Evolutionary conservation across 1,140 invertebrate genomes (phyloP).

Genomic region (Temnothorax longispinosus): DNA sequence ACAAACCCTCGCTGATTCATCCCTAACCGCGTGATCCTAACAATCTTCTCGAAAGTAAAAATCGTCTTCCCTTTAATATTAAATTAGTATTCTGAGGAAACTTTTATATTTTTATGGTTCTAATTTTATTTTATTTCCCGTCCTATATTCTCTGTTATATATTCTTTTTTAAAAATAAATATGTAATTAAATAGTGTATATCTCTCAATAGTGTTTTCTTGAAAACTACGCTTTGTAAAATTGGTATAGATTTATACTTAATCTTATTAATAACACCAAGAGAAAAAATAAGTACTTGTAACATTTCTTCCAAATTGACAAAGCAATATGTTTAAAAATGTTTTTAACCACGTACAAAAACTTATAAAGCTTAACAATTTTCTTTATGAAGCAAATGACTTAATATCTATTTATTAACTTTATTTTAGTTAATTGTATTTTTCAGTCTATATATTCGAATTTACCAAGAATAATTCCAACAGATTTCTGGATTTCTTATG

Average conservation of each 20-base stretch:
- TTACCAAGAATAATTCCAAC: not conserved
- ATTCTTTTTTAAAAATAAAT: not conserved
- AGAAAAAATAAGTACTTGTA: not conserved
- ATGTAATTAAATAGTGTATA: not conserved
- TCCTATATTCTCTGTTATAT: not conserved
- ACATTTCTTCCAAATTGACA: not conserved
- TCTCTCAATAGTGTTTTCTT: not conserved
- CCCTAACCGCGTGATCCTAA: constrained; percentile 67
- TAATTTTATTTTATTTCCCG: not conserved
- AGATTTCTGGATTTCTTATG: not conserved
- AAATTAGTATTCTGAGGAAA: constrained; percentile 56
- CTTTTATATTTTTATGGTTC: constrained; percentile 10
- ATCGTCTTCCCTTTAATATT: constrained; percentile 58
- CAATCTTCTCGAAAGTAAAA: constrained; percentile 68
- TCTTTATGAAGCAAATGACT: not conserved
- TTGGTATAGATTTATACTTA: not conserved
- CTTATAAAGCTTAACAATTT: not conserved
- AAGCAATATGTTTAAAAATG: not conserved
- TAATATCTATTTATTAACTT: not conserved
- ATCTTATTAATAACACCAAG: not conserved
- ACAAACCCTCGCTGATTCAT: constrained; percentile 78
- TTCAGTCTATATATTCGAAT: not conserved
- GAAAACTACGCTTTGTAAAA: not conserved
- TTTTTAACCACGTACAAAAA: not conserved
- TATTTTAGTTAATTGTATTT: not conserved